Percentiles rank a stretch among this genome's conserved stretches.
Conservation (phyloP, 35 echinoderm and acorn worm genomes). For the Acanthaster planci region DNA sequence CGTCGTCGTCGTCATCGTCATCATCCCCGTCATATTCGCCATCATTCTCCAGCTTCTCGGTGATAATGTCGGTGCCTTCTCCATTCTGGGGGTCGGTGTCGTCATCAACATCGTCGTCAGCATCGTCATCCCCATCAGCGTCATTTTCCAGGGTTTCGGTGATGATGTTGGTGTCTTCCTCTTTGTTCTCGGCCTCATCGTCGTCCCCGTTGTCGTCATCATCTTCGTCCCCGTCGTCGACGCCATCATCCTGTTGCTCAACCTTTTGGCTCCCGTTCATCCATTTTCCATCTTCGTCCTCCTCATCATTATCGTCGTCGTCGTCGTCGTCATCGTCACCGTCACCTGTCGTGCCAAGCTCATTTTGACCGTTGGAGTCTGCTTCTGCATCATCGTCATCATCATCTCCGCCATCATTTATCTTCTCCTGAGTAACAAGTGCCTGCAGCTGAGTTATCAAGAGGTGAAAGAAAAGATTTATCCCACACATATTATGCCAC, state of each 20-base stretch:
- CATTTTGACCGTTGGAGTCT: background rate
- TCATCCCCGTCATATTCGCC: background rate
- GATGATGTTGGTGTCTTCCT: no score
- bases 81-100: background rate
- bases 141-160: background rate
- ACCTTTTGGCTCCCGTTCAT: background rate
- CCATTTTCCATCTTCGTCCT: background rate
- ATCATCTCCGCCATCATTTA: background rate
- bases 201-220: background rate
- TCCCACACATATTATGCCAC: background rate
- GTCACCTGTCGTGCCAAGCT: background rate
- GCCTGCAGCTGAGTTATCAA: slow-evolving; percentile 1
- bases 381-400: background rate
- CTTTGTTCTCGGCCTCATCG: no score
- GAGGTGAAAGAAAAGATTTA: background rate
- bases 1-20: background rate
- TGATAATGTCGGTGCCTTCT: background rate
- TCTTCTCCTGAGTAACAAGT: background rate
- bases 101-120: background rate
- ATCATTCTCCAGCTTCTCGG: background rate
- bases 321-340: background rate
- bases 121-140: background rate
- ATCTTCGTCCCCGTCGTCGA: background rate
- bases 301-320: background rate
- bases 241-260: background rate